Base-by-base conservation (phyloP, 1,140 invertebrate species). In the Anastatus disparis region DNA sequence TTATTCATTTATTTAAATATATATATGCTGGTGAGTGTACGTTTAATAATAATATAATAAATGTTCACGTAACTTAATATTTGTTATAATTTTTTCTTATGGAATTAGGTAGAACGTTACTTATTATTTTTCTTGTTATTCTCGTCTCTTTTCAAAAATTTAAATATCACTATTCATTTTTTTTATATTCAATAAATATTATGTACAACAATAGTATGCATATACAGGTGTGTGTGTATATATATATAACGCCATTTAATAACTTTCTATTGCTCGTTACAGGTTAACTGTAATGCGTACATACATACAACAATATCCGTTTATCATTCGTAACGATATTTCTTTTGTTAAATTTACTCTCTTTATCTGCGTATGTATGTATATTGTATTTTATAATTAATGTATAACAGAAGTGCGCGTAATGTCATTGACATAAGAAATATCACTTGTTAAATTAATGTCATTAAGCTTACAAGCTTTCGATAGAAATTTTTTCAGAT, bases 1-100 rank as follows among this genome's bases (percentile, higher is more conserved):
- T 20, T 71, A 73, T 75, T 58, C 77, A 76, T 74, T 59, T 65
- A 73, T 74, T 76, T 77, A n/a, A n/a, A n/a, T n/a, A n/a, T n/a
- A n/a, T n/a, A n/a, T n/a, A 76, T 71, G 73, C 72, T 70, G 59
- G 70, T n/a, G n/a, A n/a, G n/a, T 77, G 73, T 78, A 69, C 24
- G 26, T n/a, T n/a, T 62, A 63, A 56, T 63, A 53, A 50, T 17
- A 59, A 44, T 70, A 20, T 56, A 62, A 59, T 68, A 68, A 68
- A 68, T 50, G 38, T 48, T 59, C 20, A 59, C 27, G 26, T 50
- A n/a, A n/a, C 31, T 15, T 17, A 55, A 50, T 68, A 46, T 59
- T 61, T 42, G n/a, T 75, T 44, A 74, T 75, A 73, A 72, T 78
- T 74, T 52, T 77, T 75, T 77, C n/a, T n/a, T n/a, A 77, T 75